Conservation (phyloP, 2,888 invertebrate genomes). For the Hylaea fasciaria region DNA sequence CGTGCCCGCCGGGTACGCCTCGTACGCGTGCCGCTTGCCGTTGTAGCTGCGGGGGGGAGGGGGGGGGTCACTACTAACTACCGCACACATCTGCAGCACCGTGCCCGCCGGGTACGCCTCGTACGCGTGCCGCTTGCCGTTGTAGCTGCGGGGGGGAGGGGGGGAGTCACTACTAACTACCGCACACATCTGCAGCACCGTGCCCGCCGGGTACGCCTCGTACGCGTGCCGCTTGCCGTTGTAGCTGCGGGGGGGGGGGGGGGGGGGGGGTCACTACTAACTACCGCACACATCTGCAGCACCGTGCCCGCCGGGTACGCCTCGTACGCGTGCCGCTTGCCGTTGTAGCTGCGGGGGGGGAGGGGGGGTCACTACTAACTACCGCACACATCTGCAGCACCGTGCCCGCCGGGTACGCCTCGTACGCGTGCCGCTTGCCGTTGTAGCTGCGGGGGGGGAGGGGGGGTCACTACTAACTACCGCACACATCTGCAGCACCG, state of each 20-base stretch:
- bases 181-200: conserved; percentile 99
- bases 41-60: conserved; percentile 77
- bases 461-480: no score
- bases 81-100: conserved; percentile 99
- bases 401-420: conserved; percentile 99
- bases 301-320: conserved; percentile 99
- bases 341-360: conserved; percentile 80
- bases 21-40: conserved; percentile 91
- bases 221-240: conserved; percentile 90
- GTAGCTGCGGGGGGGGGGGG: conserved; percentile 68
- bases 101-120: conserved; percentile 99
- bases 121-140: conserved; percentile 90
- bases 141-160: conserved; percentile 72
- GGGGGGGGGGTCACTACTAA: no score
- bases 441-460: conserved; percentile 75
- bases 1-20: conserved; percentile 99
- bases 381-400: conserved; percentile 99
- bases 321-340: conserved; percentile 92
- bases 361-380: no score
- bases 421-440: conserved; percentile 91
- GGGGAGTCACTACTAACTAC: no score
- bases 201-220: conserved; percentile 99
- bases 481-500: no score
- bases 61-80: no score
- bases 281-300: conserved; percentile 99